A percentile compares a stretch with the other conserved stretches of the same genome.
Conservation (phyloP, 2,113 vertebrate genomes). For the Lichenostomus cassidix region DNA sequence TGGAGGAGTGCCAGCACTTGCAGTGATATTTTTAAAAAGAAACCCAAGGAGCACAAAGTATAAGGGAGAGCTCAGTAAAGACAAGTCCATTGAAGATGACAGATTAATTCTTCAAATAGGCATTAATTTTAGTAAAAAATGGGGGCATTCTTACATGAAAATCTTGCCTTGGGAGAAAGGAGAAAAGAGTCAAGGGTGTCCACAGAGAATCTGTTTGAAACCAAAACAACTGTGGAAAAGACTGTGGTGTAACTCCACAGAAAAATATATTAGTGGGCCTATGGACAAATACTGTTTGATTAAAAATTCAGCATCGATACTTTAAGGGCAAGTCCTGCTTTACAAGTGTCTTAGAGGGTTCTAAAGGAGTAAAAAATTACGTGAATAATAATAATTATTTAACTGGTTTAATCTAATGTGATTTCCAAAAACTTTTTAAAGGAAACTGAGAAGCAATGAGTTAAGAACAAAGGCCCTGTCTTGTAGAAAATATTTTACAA, state of each 20-base stretch:
- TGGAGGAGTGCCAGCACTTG: neutral
- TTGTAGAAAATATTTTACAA: neutral
- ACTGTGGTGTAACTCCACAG: neutral
- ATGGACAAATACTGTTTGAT: neutral
- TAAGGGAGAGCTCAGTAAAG: neutral
- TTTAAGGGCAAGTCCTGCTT: neutral
- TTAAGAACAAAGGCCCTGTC: neutral
- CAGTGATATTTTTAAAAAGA: neutral
- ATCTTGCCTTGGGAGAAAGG: neutral
- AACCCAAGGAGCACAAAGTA: neutral
- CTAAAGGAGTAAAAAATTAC: neutral
- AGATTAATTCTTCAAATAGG: neutral
- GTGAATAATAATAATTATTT: neutral
- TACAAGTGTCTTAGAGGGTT: neutral
- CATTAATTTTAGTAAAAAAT: neutral
- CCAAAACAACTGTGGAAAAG: neutral
- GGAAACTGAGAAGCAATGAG: neutral
- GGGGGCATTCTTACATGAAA: neutral
- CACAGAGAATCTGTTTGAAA: neutral
- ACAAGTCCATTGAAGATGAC: neutral
- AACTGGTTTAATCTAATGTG: neutral
- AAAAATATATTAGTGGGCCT: neutral
- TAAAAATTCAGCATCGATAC: neutral
- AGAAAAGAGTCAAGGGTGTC: neutral
- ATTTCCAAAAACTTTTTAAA: neutral